Evolutionary conservation across 2,888 invertebrate genomes (phyloP).

Genomic region (Troglohyphantes excavatus): DNA sequence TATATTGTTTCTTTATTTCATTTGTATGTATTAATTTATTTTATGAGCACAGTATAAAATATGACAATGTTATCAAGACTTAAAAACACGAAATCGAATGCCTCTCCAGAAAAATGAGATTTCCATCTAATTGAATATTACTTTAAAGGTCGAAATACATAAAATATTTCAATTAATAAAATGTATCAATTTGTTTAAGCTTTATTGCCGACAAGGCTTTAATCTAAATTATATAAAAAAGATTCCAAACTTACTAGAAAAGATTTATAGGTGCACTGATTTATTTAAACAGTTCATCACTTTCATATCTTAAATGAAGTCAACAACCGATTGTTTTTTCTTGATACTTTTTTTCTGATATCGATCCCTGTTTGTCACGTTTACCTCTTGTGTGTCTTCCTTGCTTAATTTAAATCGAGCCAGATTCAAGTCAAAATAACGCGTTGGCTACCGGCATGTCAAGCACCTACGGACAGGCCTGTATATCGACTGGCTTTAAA

Average conservation of each 20-base stretch:
- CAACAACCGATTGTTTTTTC: background rate
- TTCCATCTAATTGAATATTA: no score
- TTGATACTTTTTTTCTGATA: background rate
- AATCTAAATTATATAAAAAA: background rate
- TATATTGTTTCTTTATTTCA: no score
- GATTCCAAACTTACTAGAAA: background rate
- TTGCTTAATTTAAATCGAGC: background rate
- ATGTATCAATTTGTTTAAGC: no score
- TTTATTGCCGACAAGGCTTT: no score
- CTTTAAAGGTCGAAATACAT: no score
- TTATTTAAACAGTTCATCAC: background rate
- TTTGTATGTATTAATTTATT: no score
- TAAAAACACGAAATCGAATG: no score
- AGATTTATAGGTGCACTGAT: background rate
- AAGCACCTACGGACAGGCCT: background rate
- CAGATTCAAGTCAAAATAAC: background rate
- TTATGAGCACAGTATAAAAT: no score
- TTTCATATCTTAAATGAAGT: background rate
- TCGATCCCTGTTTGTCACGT: background rate
- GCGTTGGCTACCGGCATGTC: constrained; percentile 5
- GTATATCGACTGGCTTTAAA: no score
- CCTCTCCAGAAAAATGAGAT: no score
- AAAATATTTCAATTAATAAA: no score
- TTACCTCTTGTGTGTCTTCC: background rate
- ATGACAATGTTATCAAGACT: no score